Evolutionary conservation across 1,140 invertebrate species (phyloP), one percentile per base, ranked within the genome.

Genomic region (Lasioglossum albipes): DNA sequence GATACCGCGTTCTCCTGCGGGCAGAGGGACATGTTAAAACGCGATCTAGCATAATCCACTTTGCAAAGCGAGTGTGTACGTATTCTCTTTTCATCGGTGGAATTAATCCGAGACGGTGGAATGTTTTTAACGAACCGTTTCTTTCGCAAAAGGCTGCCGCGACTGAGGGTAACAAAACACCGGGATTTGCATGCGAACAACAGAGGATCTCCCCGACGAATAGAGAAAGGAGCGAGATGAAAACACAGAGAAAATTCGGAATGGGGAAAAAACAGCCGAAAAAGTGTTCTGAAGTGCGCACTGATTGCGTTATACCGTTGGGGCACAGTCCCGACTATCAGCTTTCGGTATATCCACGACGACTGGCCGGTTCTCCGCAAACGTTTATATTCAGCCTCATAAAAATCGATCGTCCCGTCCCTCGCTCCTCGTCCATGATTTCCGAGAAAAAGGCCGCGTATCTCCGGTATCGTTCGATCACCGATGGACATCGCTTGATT

Each of bases 401-500:
- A 42, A 72, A 65, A 27, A 59, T 59, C 9, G 36, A 45, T 49
- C 42, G 75, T 5, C 31, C n/a, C 75, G 18, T 52, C n/a, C 42
- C 52, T 64, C 41, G 16, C 12, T 36, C 20, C n/a, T 41, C 54
- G 41, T 69, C 52, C n/a, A 20, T 12, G 49, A 41, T 41, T 20
- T 27, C 16, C 65, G 6, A 52, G 75, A n/a, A 31, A 36, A 45
- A 62, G 57, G 22, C 13, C 20, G 68, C 59, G 31, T 78, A 78
- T 78, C 68, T 72, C 12, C 12, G 76, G 10, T 31, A 78, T 78
- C 76, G 27, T 72, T 78, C 20, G 7, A n/a, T 42, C 68, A 10
- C 42, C 41, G 75, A 78, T 72, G 31, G 16, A 6, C 45, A 78
- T 78, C 76, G 68, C 59, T 64, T 42, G 57, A 72, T 78, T 41